Evolutionary conservation across 30 jellyfish, hydroid and myxozoan genomes (phyloP), one percentile per base, ranked within the genome.

Genomic region (Mastigias papua): DNA sequence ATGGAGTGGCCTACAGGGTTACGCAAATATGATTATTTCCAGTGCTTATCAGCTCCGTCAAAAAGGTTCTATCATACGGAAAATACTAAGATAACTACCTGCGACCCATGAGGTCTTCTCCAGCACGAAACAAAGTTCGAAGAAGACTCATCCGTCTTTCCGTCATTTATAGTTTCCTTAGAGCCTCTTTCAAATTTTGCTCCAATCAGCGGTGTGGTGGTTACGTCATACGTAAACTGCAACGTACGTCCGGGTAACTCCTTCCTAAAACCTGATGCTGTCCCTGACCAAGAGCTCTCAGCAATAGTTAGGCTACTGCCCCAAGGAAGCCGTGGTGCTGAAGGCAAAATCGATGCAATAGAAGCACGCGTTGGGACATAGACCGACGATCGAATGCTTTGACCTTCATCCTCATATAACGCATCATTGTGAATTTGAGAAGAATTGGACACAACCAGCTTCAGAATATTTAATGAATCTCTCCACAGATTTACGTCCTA

Each of bases 191-290:
- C 88, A 66, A 86, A 78, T 67, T 91, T 90, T 8, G 99, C 97
- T 28, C 99, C 99, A 75, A 96, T 96, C 73, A 96, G 67, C 0
- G 99, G 99, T 49, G 99, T 96, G 62, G 97, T 93, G 13, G 97
- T 80, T 27, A 96, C 94, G 89, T 96, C 96, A 49, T 90, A 96
- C 1, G 99, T 82, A 68, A 96, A 96, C 90, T 96, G 97, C 68
- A 96, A 79, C n/a, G 99, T 96, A 34, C 98, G 96, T 26, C 99
- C 99, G 0, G 99, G 99, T 31, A 96, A 77, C 74, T 96, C 99
- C 63, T 88, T 91, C 71, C 96, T 91, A 35, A 91, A 87, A 64
- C 93, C 83, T 57, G 92, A 97, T 8, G 97, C 74, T 22, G 97
- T 57, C 27, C 78, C 76, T 9, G 98, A 83, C 97, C 94, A 91